These are phyloP conservation scores for Gymnorhina tibicen DNA, from an alignment of 2,113 vertebrate genomes.

Conservation along the genomic window DNA sequence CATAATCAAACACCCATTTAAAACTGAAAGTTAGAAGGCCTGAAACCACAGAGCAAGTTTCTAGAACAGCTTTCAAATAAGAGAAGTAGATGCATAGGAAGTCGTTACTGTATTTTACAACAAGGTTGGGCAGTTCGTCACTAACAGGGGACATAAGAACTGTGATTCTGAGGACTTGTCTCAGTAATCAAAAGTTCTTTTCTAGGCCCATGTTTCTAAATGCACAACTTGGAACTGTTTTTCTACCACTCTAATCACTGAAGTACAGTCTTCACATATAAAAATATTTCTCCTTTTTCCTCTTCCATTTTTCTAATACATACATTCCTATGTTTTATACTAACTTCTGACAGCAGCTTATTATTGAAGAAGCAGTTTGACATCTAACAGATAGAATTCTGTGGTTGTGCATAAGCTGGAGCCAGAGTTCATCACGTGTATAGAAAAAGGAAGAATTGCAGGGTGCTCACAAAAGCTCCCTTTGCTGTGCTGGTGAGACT, in stretches of 20 bases:
- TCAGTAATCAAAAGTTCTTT: not conserved
- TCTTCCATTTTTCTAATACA: not conserved
- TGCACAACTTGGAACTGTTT: not conserved
- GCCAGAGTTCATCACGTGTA: not conserved
- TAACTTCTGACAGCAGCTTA: not conserved
- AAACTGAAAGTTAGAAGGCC: not conserved
- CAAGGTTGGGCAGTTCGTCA: not conserved
- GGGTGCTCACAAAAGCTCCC: fast-evolving
- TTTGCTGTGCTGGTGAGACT: not conserved
- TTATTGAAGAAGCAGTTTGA: not conserved
- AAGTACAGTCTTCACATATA: not conserved
- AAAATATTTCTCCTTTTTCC: not conserved
- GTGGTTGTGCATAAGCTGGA: not conserved
- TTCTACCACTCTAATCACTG: not conserved
- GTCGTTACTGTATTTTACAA: not conserved
- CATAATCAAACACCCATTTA: not conserved
- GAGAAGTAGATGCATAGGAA: not conserved
- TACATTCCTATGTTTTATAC: not conserved
- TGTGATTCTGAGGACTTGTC: not conserved
- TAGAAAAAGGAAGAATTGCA: not conserved
- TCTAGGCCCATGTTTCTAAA: not conserved
- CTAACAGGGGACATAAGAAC: not conserved
- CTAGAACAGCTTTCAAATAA: not conserved
- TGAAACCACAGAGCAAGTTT: not conserved
- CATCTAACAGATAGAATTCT: not conserved